phyloP scores from a whole-genome alignment of 2,888 invertebrate genomes.

The Chrysina gloriosa region DNA sequence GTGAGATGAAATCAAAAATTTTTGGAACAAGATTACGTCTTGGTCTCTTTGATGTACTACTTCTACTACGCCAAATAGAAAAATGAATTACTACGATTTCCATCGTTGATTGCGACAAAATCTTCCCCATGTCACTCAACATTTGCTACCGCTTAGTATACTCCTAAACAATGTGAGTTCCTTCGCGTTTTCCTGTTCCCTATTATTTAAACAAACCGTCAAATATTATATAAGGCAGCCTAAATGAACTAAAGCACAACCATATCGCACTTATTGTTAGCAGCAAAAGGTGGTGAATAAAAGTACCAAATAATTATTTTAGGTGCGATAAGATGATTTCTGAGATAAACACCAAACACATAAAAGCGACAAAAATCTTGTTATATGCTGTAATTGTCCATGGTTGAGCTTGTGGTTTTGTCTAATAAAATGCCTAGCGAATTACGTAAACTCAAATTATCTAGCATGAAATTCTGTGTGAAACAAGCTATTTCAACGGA shows the following conservation, averaged over 20 bases:
- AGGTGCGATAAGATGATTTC: constrained; percentile 5
- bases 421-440: constrained; percentile 10
- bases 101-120: neutral
- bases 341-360: constrained; percentile 1
- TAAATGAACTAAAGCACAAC: too few species aligned
- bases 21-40: too few species aligned
- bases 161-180: too few species aligned
- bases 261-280: too few species aligned
- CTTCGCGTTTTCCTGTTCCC: too few species aligned
- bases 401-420: neutral
- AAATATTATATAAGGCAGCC: too few species aligned
- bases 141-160: neutral
- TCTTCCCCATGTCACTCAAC: neutral
- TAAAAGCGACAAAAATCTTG: constrained; percentile 8
- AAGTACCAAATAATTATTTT: neutral
- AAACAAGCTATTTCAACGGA: constrained; percentile 14
- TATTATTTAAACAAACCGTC: too few species aligned
- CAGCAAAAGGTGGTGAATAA: too few species aligned
- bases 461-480: constrained; percentile 14
- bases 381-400: neutral
- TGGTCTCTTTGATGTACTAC: too few species aligned
- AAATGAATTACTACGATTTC: too few species aligned
- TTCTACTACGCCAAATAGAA: too few species aligned
- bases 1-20: too few species aligned
- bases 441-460: constrained; percentile 23